Conservation (phyloP, 2,113 vertebrate species). For the Mionectes macconnelli region DNA sequence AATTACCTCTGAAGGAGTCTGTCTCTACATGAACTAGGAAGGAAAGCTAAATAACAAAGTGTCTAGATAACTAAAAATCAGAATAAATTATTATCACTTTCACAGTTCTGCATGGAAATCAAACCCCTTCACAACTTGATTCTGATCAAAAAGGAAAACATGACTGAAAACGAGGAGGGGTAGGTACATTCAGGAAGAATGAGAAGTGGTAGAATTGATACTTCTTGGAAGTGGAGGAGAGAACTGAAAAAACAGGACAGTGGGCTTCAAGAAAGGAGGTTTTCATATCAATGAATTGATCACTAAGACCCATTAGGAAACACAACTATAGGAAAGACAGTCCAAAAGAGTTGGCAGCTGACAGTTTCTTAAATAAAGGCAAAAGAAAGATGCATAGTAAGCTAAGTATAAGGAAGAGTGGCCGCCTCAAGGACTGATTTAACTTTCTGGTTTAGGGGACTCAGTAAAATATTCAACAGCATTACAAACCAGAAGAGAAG, state of each 20-base stretch:
- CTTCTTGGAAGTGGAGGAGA: neutral
- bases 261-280: neutral
- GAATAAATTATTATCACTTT: neutral
- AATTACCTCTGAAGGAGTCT: neutral
- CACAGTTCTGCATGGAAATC: neutral
- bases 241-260: neutral
- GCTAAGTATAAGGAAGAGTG: neutral
- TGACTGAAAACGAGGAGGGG: neutral
- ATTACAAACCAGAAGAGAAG: neutral
- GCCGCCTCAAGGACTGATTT: neutral
- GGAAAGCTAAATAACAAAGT: neutral
- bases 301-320: neutral
- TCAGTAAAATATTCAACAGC: neutral
- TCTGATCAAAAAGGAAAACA: neutral
- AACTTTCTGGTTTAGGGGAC: neutral
- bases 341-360: neutral
- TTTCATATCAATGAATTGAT: neutral
- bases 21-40: neutral
- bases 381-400: neutral
- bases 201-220: neutral
- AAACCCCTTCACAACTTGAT: neutral
- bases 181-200: neutral
- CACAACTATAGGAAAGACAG: neutral
- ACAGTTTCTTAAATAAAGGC: neutral
- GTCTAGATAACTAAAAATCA: neutral